Percentiles rank a stretch among this genome's conserved stretches.
Evolutionary conservation across 2,888 invertebrate genomes (phyloP).

Genomic region (Nymphalis c-album): DNA sequence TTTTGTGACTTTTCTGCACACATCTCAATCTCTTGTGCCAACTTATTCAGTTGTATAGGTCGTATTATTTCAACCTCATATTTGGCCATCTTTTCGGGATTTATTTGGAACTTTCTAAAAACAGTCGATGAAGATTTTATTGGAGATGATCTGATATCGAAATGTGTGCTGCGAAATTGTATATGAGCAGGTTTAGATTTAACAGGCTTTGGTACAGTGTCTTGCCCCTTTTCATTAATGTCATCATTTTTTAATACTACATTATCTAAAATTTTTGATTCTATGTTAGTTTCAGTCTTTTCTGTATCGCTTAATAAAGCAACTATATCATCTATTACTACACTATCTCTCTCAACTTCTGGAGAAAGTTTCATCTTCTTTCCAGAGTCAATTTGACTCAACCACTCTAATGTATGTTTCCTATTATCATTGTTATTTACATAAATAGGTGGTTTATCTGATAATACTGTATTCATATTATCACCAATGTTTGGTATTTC

Average conservation of each 20-base stretch:
- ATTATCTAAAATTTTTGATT: constrained; percentile 25
- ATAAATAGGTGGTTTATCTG: constrained; percentile 4
- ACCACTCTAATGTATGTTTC: constrained; percentile 32
- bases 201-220: constrained; percentile 25
- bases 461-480: background rate
- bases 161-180: constrained; percentile 72
- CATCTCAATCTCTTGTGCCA: constrained; percentile 33
- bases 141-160: constrained; percentile 73
- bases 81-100: constrained; percentile 64
- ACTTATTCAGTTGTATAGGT: constrained; percentile 54
- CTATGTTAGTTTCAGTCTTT: constrained; percentile 37
- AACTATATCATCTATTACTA: constrained; percentile 55
- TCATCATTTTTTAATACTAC: constrained; percentile 26
- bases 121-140: constrained; percentile 69
- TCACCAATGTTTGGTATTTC: constrained; percentile 1
- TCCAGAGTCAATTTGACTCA: constrained; percentile 21
- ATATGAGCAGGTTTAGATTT: constrained; percentile 51
- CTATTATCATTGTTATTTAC: constrained; percentile 32
- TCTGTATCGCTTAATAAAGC: constrained; percentile 41
- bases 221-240: constrained; percentile 25
- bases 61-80: constrained; percentile 63
- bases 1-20: constrained; percentile 14
- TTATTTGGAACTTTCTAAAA: constrained; percentile 72
- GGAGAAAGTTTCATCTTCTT: constrained; percentile 32
- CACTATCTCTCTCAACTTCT: constrained; percentile 43